phyloP scores from a whole-genome alignment of 2,888 invertebrate species.

The Shargacucullia verbasci region DNA sequence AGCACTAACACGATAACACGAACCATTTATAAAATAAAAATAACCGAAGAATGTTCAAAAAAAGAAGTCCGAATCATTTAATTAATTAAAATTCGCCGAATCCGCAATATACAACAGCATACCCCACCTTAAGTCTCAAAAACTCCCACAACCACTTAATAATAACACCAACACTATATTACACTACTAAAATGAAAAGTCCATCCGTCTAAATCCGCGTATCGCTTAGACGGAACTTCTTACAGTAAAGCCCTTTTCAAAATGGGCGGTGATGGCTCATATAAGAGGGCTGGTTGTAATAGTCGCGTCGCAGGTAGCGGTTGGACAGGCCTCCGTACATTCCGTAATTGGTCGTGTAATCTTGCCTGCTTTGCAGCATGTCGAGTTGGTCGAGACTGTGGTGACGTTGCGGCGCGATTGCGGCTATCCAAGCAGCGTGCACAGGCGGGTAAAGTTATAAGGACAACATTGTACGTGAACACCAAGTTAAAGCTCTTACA shows the following conservation, averaged over 20 bases:
- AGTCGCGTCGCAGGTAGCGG: constrained; percentile 78
- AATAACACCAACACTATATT: constrained; percentile 64
- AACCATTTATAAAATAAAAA: too few relatives aligned
- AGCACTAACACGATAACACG: too few relatives aligned
- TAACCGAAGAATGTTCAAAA: too few relatives aligned
- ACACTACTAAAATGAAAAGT: constrained; percentile 73
- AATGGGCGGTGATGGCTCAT: constrained; percentile 85
- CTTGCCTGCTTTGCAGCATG: constrained; percentile 81
- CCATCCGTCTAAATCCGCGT: constrained; percentile 80
- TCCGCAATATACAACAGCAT: constrained; percentile 45
- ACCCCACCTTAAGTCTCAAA: constrained; percentile 35
- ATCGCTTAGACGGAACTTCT: constrained; percentile 85
- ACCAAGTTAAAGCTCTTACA: too few relatives aligned
- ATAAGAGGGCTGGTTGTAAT: constrained; percentile 78
- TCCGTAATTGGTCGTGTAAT: constrained; percentile 76
- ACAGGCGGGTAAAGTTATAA: constrained; percentile 51
- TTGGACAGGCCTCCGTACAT: constrained; percentile 68
- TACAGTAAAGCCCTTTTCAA: constrained; percentile 87
- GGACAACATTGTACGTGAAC: too few relatives aligned
- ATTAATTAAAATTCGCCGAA: not conserved
- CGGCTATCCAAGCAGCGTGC: constrained; percentile 81
- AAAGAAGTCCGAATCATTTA: too few relatives aligned
- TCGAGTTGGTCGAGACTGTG: constrained; percentile 86
- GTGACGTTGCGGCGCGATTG: constrained; percentile 78
- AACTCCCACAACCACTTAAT: constrained; percentile 65